Base-by-base conservation (phyloP, 2,888 invertebrate genomes). In the Lottia scabra region DNA sequence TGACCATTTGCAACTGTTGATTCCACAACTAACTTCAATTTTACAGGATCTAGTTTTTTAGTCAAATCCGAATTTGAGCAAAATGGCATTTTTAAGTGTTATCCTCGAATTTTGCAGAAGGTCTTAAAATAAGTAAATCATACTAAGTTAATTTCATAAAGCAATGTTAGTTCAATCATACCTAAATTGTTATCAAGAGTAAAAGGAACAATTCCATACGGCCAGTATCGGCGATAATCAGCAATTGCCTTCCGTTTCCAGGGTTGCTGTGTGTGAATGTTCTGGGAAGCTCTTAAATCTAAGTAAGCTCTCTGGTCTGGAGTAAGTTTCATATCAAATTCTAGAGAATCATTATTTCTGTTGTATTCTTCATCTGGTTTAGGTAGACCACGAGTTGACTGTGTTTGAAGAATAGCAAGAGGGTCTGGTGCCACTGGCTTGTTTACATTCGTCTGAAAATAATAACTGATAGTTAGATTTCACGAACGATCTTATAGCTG, bases 281-380 rank as follows among this genome's bases (percentile, higher is more conserved):
- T 19, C n/a, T 27, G 15, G 10, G 23, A 23, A 45, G 63, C 16
- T 15, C 63, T 30, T 15, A 23, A 56, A 23, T 63, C 30, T n/a
- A 63, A 38, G 16, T 45, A 63, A 10, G 45, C 44, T 13, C 19
- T 63, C 27, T 69, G 69, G 26, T 26, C n/a, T 44, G 69, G 56
- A 19, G 70, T 70, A 43, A 70, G 26, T n/a, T 26, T 45, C 65
- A 70, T 70, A 26, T 65, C 70, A 16, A 69, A 64, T 56, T 69
- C 69, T 13, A 63, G 26, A 26, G 48, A 27, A 38, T 44, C 23
- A 23, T 63, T 63, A n/a, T 63, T 27, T 16, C 26, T 44, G 27
- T 69, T 45, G 4, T 23, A 46, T 23, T 69, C 69, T 44, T 69
- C 69, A 6, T 63, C 69, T 63, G 69, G 69, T 30, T 64, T 69